Base-by-base conservation (phyloP, 2,113 vertebrate genomes). In the Burhinus oedicnemus region DNA sequence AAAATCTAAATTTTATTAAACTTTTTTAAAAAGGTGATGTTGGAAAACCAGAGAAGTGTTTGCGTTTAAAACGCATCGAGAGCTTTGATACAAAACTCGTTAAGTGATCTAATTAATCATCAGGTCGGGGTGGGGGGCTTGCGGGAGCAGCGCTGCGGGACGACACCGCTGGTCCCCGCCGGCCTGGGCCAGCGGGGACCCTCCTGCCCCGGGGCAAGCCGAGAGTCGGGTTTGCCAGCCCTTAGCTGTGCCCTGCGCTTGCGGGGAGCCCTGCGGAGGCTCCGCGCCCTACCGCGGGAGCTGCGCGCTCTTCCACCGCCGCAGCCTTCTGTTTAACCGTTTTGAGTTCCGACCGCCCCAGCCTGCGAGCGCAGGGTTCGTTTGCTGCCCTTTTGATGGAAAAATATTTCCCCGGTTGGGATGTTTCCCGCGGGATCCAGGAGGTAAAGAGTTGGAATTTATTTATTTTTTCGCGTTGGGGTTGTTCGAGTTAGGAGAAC, bases 311-410 rank as follows among this genome's bases (percentile, higher is more conserved):
- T 12, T 17, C 5, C 8, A 2, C 45, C 9, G 11, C 38, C 8
- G 47, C 60, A 12, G 29, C 60, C 36, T 36, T 25, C 36, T 15
- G 60, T 26, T 25, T 16, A 16, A 26, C 60, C 36, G 15, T 9
- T 26, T 16, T 17, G n/a, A 26, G 23, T 61, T 38, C 23, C 38
- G 16, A 18, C 44, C 17, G 16, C 45, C 45, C 45, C 8, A 20
- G 60, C 36, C 60, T 26, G 8, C 17, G 30, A 15, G n/a, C 15
- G 32, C 2, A 8, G 34, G 34, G 12, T 5, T 29, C 23, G 25
- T 13, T 5, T 1, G 32, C 29, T 27, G 27, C 64, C 54, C 14
- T 11, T 2, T 9, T 2, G 0, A 5, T 2, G 25, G 5, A 3
- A 15, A 76, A 49, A 1, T 4, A 2, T 26, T 30, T 29, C 14